Evolutionary conservation across 2,888 invertebrate species (phyloP).

Genomic region (Limenitis camilla): DNA sequence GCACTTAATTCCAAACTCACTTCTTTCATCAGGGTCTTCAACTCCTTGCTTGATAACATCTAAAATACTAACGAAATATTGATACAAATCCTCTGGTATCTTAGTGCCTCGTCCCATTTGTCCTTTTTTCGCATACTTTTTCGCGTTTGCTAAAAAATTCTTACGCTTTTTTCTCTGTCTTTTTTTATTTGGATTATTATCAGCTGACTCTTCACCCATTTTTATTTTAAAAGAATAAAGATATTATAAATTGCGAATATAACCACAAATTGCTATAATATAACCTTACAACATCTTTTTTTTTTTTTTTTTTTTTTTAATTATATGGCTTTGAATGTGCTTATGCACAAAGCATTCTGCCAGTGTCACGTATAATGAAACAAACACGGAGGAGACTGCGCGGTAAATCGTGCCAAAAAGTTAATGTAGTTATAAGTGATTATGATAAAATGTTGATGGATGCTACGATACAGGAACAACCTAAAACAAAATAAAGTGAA

Average conservation of each 20-base stretch:
- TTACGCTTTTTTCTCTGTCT: slow-evolving; percentile 78
- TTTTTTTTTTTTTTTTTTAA: too few relatives aligned
- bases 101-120: slow-evolving; percentile 81
- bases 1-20: slow-evolving; percentile 55
- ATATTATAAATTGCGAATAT: not conserved
- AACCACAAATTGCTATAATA: too few relatives aligned
- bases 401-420: too few relatives aligned
- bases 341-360: too few relatives aligned
- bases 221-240: slow-evolving; percentile 16
- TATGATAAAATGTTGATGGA: too few relatives aligned
- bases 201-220: slow-evolving; percentile 46
- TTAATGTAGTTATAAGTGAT: too few relatives aligned
- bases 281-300: too few relatives aligned
- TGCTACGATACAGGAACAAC: too few relatives aligned
- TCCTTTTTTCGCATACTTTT: slow-evolving; percentile 84
- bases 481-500: too few relatives aligned
- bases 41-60: slow-evolving; percentile 81
- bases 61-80: slow-evolving; percentile 84
- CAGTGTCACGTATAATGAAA: too few relatives aligned
- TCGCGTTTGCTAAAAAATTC: slow-evolving; percentile 80
- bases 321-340: too few relatives aligned
- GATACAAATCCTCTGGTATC: slow-evolving; percentile 82
- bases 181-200: slow-evolving; percentile 43
- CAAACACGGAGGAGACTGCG: too few relatives aligned
- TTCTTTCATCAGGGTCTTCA: slow-evolving; percentile 80